phyloP scores from a whole-genome alignment of 2,113 vertebrate genomes.

The Tonatia bakeri region DNA sequence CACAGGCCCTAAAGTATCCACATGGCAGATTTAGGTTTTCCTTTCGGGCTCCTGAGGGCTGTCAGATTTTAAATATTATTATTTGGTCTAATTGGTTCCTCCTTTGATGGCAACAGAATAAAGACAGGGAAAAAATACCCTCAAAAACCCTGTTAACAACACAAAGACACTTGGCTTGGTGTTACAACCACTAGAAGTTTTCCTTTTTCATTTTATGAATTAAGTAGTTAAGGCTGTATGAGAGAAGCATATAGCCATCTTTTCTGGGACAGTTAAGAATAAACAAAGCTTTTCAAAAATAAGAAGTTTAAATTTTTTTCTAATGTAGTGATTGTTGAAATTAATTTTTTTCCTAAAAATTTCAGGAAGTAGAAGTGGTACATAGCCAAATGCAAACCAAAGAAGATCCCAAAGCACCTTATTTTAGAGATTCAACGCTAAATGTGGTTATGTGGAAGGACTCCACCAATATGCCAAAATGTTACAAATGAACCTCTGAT shows the following conservation, averaged over 20 bases:
- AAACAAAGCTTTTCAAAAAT: slow-evolving; percentile 37
- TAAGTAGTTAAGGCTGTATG: slow-evolving; percentile 31
- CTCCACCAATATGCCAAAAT: background rate
- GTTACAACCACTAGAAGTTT: background rate
- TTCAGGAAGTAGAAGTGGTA: background rate
- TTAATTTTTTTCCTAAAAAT: background rate
- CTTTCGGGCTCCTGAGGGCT: slow-evolving; percentile 2
- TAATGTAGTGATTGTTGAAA: background rate
- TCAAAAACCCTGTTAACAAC: background rate
- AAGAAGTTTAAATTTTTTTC: background rate
- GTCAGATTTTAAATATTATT: slow-evolving; percentile 57
- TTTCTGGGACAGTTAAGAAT: background rate
- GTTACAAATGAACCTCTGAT: background rate
- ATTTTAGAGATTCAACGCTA: background rate
- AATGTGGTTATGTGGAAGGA: background rate
- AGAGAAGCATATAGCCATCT: background rate
- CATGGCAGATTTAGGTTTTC: background rate
- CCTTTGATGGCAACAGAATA: slow-evolving; percentile 32
- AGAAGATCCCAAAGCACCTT: background rate
- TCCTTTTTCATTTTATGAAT: slow-evolving; percentile 16
- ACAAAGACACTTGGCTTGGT: slow-evolving; percentile 44
- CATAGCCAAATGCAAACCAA: background rate
- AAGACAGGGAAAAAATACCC: background rate
- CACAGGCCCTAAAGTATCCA: background rate
- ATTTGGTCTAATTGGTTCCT: slow-evolving; percentile 52